These are phyloP conservation scores for Galago senegalensis DNA, from an alignment of 2,797 vertebrate genomes.

Conservation along the genomic window DNA sequence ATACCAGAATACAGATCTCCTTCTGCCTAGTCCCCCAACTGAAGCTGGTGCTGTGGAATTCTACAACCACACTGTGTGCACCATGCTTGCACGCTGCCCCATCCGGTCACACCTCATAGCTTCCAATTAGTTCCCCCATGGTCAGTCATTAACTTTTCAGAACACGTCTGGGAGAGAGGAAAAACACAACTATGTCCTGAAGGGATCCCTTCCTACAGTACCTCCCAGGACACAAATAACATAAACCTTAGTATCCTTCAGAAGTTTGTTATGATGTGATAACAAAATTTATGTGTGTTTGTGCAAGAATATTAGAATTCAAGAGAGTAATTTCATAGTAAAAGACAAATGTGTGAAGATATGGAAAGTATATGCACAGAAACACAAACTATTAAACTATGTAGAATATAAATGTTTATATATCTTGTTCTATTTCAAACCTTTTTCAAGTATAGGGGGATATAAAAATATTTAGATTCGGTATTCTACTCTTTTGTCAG, in stretches of 20 bases:
- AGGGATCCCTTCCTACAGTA: not conserved
- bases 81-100: not conserved
- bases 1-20: not conserved
- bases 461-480: not conserved
- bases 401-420: not conserved
- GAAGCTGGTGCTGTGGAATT: not conserved
- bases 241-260: not conserved
- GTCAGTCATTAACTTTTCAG: not conserved
- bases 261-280: not conserved
- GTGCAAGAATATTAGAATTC: not conserved
- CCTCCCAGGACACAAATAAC: not conserved
- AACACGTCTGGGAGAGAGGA: not conserved
- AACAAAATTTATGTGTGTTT: not conserved
- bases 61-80: not conserved
- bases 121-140: not conserved
- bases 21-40: not conserved
- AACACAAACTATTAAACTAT: not conserved
- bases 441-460: not conserved
- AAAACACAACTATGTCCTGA: not conserved
- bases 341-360: not conserved
- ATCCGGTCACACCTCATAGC: accelerated
- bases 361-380: not conserved
- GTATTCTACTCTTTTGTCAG: not conserved
- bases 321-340: not conserved
- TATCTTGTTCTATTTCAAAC: not conserved